Percentiles rank a stretch among this genome's conserved stretches.
phyloP scores from a whole-genome alignment of 2,113 vertebrate genomes.

The human region DNA sequence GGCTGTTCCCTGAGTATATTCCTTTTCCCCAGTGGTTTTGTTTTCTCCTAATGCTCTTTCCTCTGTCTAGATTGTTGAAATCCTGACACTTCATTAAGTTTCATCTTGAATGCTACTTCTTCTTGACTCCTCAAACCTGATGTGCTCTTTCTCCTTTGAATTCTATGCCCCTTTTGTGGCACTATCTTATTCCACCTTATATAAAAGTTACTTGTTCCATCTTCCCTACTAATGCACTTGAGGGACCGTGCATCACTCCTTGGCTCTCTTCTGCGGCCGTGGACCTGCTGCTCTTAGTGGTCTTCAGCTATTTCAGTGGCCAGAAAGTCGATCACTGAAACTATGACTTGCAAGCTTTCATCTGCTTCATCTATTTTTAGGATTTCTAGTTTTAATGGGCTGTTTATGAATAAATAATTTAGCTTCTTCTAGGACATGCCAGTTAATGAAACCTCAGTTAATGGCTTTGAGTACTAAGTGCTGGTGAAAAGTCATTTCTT shows the following conservation, averaged over 20 bases:
- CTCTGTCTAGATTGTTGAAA: neutral
- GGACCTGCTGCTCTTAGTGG: neutral
- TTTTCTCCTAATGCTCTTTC: neutral
- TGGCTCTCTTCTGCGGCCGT: neutral
- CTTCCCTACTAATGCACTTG: neutral
- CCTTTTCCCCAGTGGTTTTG: neutral
- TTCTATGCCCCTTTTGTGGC: neutral
- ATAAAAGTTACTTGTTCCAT: neutral
- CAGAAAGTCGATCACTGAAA: neutral
- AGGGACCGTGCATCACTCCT: too few relatives aligned
- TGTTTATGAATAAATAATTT: conserved; percentile 72
- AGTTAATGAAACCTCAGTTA: conserved; percentile 55
- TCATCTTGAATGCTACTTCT: neutral
- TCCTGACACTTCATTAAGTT: neutral
- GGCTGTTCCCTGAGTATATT: neutral
- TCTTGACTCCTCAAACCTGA: neutral
- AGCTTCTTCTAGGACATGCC: conserved; percentile 53
- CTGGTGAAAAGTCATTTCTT: conserved; percentile 46
- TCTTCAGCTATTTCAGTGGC: neutral
- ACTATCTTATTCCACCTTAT: neutral
- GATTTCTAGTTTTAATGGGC: conserved; percentile 45
- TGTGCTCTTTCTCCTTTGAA: neutral
- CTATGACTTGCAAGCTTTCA: neutral
- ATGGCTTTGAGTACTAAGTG: conserved; percentile 53
- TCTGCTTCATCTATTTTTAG: conserved; percentile 37